These are phyloP conservation scores for Hydrochoerus hydrochaeris DNA, from an alignment of 2,113 vertebrate species.

Conservation along the genomic window DNA sequence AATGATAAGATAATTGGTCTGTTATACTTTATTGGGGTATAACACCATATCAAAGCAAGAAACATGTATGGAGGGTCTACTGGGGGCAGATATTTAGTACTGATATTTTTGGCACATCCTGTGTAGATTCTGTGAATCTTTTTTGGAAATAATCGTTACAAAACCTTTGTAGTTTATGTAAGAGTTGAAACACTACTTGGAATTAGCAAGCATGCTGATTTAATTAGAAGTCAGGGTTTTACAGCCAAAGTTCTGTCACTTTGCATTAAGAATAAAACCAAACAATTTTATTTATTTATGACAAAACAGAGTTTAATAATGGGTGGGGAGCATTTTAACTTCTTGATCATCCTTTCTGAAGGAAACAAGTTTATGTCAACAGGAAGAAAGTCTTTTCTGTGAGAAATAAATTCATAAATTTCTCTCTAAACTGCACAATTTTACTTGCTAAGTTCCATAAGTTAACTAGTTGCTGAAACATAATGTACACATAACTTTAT, in stretches of 20 bases:
- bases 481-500: not conserved
- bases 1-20: not conserved
- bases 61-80: not conserved
- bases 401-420: slow-evolving; percentile 29
- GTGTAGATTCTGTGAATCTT: slow-evolving; percentile 17
- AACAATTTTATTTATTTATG: slow-evolving; percentile 67
- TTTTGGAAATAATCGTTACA: slow-evolving; percentile 1
- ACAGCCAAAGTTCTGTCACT: slow-evolving; percentile 42
- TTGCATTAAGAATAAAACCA: slow-evolving; percentile 57
- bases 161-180: not conserved
- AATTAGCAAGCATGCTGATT: slow-evolving; percentile 55
- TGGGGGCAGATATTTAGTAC: not conserved
- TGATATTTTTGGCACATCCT: not conserved
- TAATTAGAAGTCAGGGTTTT: slow-evolving; percentile 49
- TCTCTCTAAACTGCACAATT: not conserved
- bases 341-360: slow-evolving; percentile 65
- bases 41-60: not conserved
- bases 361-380: slow-evolving; percentile 32
- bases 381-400: slow-evolving; percentile 25
- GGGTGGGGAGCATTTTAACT: slow-evolving; percentile 29
- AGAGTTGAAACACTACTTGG: not conserved
- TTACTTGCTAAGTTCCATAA: not conserved
- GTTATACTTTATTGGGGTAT: not conserved
- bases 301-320: slow-evolving; percentile 48
- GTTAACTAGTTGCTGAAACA: slow-evolving; percentile 38